These are phyloP conservation scores for Aporrectodea caliginosa DNA, from an alignment of 1,140 invertebrate species.

Conservation along the genomic window DNA sequence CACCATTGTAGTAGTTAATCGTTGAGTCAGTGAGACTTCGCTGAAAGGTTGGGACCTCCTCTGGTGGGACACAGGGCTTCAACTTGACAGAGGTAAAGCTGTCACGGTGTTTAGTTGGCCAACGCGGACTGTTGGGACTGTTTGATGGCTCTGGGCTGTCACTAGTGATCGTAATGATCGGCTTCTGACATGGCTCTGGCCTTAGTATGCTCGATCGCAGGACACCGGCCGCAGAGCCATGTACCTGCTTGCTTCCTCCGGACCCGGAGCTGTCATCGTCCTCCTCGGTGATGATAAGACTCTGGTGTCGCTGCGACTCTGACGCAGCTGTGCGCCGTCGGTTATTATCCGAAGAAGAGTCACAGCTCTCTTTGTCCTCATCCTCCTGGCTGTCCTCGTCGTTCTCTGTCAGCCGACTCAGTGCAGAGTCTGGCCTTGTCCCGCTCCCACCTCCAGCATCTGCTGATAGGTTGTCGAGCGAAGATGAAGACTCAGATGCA, in stretches of 20 bases:
- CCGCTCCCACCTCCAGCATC: constrained; percentile 31
- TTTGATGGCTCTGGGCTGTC: constrained; percentile 60
- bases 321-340: constrained; percentile 41
- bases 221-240: neutral
- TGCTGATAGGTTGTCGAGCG: neutral
- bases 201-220: constrained; percentile 26
- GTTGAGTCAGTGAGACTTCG: constrained; percentile 91
- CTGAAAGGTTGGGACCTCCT: constrained; percentile 33
- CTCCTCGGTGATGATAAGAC: neutral
- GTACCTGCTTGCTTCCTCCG: constrained; percentile 2
- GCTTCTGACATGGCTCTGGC: constrained; percentile 61
- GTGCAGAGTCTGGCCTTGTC: constrained; percentile 37
- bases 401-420: constrained; percentile 33
- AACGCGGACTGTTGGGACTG: neutral
- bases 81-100: constrained; percentile 5
- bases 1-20: constrained; percentile 71
- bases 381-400: constrained; percentile 32
- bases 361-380: constrained; percentile 29
- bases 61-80: neutral
- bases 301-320: constrained; percentile 31
- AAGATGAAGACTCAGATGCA: neutral
- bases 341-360: constrained; percentile 25
- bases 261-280: constrained; percentile 11
- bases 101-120: neutral
- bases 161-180: constrained; percentile 92